phyloP scores from a whole-genome alignment of 2,888 invertebrate genomes.

The Entomobrya multifasciata region DNA sequence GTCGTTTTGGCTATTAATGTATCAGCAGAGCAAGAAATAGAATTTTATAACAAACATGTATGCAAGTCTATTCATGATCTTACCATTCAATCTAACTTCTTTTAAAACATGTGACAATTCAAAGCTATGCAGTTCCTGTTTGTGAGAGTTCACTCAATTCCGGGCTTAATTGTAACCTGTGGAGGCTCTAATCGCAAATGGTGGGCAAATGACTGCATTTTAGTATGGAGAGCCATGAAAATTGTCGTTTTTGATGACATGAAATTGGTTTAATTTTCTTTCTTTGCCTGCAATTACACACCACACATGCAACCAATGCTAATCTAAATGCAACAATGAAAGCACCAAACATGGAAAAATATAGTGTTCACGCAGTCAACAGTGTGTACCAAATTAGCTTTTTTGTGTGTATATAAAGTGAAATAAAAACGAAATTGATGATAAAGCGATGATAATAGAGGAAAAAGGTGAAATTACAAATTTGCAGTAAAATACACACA shows the following conservation, averaged over 20 bases:
- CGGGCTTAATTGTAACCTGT: constrained; percentile 48
- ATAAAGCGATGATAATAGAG: constrained; percentile 11
- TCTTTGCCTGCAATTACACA: constrained; percentile 7
- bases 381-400: background rate
- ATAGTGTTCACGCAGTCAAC: background rate
- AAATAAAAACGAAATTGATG: constrained; percentile 19
- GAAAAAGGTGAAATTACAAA: constrained; percentile 55
- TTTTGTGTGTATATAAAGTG: background rate
- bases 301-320: constrained; percentile 16
- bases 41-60: no score
- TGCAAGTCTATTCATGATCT: no score
- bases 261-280: constrained; percentile 34
- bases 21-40: background rate
- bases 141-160: constrained; percentile 34
- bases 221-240: background rate
- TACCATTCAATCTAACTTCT: background rate
- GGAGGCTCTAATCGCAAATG: constrained; percentile 18
- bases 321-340: constrained; percentile 6
- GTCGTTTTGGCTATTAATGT: background rate
- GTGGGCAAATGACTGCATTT: background rate
- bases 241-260: constrained; percentile 59
- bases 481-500: constrained; percentile 33
- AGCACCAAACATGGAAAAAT: background rate
- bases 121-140: constrained; percentile 38
- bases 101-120: no score